A percentile compares a stretch with the other conserved stretches of the same genome.
Conservation (phyloP, 1,140 invertebrate genomes). For the Lutraria rhynchaena region DNA sequence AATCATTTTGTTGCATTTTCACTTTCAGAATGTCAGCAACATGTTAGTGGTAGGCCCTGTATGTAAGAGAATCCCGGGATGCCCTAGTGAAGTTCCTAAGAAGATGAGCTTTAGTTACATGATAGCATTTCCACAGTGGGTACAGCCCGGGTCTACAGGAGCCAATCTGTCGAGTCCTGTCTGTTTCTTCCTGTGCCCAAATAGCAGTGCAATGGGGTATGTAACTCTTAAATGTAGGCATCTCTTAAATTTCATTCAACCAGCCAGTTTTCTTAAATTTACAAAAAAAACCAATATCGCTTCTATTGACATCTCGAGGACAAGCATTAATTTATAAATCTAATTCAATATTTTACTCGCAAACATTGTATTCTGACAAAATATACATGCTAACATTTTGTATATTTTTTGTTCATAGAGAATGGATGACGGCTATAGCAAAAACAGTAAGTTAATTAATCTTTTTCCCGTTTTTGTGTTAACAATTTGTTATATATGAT, state of each 20-base stretch:
- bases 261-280: no score
- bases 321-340: no score
- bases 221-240: no score
- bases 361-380: no score
- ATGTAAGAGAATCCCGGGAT: slow-evolving; percentile 2
- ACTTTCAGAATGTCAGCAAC: slow-evolving; percentile 10
- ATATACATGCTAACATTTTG: background rate
- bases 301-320: no score
- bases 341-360: no score
- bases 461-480: no score
- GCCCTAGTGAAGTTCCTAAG: background rate
- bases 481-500: no score
- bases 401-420: background rate
- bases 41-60: slow-evolving; percentile 19
- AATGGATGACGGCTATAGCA: slow-evolving; percentile 2
- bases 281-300: no score
- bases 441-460: slow-evolving; percentile 2
- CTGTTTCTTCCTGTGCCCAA: slow-evolving; percentile 6
- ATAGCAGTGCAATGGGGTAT: slow-evolving; percentile 10
- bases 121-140: slow-evolving; percentile 10
- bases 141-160: background rate
- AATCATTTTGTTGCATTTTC: background rate
- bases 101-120: slow-evolving; percentile 17
- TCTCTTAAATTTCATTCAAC: no score
- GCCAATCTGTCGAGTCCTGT: background rate